Conservation (phyloP, 1,140 invertebrate genomes). For the Calliphora vicina region DNA sequence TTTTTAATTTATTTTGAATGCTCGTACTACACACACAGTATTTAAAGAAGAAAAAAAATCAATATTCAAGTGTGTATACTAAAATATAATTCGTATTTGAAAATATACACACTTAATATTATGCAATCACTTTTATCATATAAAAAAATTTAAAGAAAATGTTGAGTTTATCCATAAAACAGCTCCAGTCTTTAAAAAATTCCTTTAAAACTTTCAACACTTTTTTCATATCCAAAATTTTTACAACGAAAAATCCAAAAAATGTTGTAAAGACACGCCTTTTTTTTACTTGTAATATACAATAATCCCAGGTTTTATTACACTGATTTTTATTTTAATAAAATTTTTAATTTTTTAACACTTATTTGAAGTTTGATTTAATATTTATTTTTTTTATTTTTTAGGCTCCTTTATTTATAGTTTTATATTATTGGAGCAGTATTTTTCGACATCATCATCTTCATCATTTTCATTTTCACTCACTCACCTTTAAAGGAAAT, state of each 20-base stretch:
- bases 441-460: background rate
- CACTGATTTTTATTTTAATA: background rate
- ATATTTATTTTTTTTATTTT: background rate
- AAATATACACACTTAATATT: background rate
- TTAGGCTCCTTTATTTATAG: background rate
- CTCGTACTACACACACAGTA: background rate
- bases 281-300: background rate
- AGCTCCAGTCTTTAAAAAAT: background rate
- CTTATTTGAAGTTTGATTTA: background rate
- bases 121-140: constrained; percentile 1
- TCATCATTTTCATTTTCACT: background rate
- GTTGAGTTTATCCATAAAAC: background rate
- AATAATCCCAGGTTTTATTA: background rate
- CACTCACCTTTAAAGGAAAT: constrained; percentile 65
- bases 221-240: no score
- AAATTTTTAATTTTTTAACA: constrained; percentile 7
- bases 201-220: no score
- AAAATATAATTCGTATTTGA: background rate
- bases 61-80: background rate
- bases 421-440: background rate
- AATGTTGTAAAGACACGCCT: background rate
- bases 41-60: background rate
- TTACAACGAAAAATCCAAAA: background rate
- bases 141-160: background rate
- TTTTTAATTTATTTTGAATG: background rate